phyloP scores from a whole-genome alignment of 2,888 invertebrate species.

The Aelia acuminata region DNA sequence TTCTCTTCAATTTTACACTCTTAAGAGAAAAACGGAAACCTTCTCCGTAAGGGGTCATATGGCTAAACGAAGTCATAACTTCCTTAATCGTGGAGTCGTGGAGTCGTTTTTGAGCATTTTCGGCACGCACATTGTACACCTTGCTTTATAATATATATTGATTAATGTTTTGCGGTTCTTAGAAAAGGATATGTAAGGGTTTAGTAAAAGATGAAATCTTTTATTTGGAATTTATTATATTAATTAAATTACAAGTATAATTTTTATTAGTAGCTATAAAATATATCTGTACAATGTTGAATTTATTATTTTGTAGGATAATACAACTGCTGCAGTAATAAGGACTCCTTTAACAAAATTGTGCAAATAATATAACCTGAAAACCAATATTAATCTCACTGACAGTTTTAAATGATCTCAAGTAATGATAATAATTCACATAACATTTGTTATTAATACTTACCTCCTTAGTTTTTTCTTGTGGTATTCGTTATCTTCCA shows the following conservation, averaged over 20 bases:
- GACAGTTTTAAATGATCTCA: background rate
- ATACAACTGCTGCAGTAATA: background rate
- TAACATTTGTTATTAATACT: background rate
- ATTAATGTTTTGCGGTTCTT: too few relatives aligned
- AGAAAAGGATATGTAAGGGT: too few relatives aligned
- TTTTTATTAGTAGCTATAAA: background rate
- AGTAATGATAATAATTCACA: background rate
- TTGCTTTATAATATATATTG: too few relatives aligned
- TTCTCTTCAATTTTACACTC: too few relatives aligned
- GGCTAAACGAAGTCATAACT: too few relatives aligned
- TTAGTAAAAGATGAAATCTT: too few relatives aligned
- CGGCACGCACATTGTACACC: too few relatives aligned
- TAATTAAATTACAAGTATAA: background rate
- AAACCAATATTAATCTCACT: background rate
- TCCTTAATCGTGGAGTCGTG: too few relatives aligned
- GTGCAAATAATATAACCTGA: background rate
- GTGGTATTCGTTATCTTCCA: conserved; percentile 54
- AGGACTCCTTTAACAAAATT: background rate
- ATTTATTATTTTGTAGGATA: background rate
- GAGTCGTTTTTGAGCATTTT: too few relatives aligned
- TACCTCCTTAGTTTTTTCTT: conserved; percentile 13
- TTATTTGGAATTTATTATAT: background rate
- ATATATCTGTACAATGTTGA: background rate
- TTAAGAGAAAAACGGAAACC: too few relatives aligned
- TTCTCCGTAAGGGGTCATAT: too few relatives aligned